phyloP scores from a whole-genome alignment of 2,888 invertebrate species.

The Lagria hirta region DNA sequence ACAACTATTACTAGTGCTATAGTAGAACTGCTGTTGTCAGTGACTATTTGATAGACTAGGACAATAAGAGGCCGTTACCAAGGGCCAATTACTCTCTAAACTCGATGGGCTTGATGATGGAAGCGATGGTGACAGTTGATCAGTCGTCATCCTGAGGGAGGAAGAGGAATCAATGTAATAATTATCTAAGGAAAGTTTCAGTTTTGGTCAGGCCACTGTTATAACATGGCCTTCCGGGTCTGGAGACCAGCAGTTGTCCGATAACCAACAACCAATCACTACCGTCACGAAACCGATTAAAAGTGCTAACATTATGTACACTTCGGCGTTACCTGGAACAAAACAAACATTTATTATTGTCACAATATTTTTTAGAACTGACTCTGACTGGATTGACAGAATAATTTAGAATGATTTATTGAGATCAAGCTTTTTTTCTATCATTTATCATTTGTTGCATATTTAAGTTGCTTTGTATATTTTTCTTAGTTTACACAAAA shows the following conservation, averaged over 20 bases:
- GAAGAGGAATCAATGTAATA: no score
- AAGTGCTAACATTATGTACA: conserved; percentile 72
- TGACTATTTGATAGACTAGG: no score
- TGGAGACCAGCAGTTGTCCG: conserved; percentile 78
- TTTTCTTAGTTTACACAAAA: no score
- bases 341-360: background rate
- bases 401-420: no score
- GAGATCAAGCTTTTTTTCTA: no score
- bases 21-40: no score
- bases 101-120: conserved; percentile 43
- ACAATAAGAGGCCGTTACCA: conserved; percentile 50
- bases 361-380: no score
- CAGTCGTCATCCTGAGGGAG: conserved; percentile 47
- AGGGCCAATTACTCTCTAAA: conserved; percentile 53
- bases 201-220: conserved; percentile 70
- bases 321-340: conserved; percentile 67
- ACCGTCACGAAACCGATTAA: conserved; percentile 73
- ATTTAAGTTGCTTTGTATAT: no score
- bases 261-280: conserved; percentile 75
- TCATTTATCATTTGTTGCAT: no score
- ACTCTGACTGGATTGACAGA: no score
- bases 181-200: conserved; percentile 61
- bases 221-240: conserved; percentile 67
- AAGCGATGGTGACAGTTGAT: conserved; percentile 35
- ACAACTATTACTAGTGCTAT: no score